Evolutionary conservation across 2,113 vertebrate genomes (phyloP), one percentile per base, ranked within the genome.

Genomic region (Phalacrocorax pelagicus): DNA sequence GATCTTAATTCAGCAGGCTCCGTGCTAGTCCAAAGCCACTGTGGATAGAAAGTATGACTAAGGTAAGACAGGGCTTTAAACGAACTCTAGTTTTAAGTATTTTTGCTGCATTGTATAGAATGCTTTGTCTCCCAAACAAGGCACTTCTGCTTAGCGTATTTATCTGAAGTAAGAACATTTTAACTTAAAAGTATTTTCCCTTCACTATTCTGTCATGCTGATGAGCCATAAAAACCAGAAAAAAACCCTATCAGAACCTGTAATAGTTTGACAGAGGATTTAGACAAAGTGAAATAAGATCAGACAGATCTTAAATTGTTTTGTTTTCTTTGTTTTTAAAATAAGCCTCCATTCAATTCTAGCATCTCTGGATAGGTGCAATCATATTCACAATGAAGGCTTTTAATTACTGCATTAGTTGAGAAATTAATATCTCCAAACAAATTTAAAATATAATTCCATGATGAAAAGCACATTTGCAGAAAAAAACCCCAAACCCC

Each of bases 341-440:
- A 57, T 26, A 75, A 83, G 44, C 30, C 46, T 66, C 21, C 27
- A 74, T 63, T 81, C 51, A 61, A 67, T 63, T 86, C 44, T 16
- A 86, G n/a, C 82, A 70, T 46, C 65, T 81, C 55, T 74, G 63
- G 34, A 71, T 57, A 81, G 19, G 19, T 85, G 44, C 47, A 74
- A 71, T 81, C 69, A 71, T 19, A 74, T 59, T 78, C 26, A 78
- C 0, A 0, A 92, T 44, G 36, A 65, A 72, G 47, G 65, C 22
- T 69, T 94, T 88, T 86, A 92, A 91, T 91, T 84, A 85, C 27
- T 19, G 44, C 36, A 57, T 86, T 83, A 92, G 59, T 73, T 94
- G 84, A 38, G 16, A 93, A 92, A 88, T 74, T 57, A 81, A 4
- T 92, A 78, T 44, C 61, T 93, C 54, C 29, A 80, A 88, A 83